Percentiles rank a stretch among this genome's conserved stretches.
Conservation (phyloP, 2,797 vertebrate genomes). For the Macropus fuliginosus region DNA sequence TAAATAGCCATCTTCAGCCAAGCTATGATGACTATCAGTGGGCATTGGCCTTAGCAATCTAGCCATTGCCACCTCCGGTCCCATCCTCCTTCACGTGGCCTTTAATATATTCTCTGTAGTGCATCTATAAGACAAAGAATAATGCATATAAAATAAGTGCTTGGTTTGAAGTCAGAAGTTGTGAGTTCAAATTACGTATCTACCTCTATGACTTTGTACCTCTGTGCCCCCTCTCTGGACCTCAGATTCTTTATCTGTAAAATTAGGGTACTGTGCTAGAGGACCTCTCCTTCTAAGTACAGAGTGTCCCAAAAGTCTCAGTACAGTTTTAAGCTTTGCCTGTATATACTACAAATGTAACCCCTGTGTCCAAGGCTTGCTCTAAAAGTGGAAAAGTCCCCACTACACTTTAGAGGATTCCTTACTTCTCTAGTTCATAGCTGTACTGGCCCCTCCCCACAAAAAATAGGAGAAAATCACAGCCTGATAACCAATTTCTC, state of each 20-base stretch:
- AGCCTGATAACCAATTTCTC: not conserved
- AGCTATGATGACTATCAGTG: too few relatives aligned
- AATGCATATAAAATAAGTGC: too few relatives aligned
- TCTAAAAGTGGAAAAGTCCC: not conserved
- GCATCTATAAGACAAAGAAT: too few relatives aligned
- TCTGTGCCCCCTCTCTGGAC: too few relatives aligned
- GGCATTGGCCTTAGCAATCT: too few relatives aligned
- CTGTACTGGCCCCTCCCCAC: not conserved
- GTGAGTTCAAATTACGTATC: too few relatives aligned
- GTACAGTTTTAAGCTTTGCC: not conserved
- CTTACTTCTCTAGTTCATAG: not conserved
- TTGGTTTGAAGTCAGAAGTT: too few relatives aligned
- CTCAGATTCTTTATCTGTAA: not conserved
- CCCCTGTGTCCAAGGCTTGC: not conserved
- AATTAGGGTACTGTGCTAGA: not conserved
- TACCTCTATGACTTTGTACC: not conserved
- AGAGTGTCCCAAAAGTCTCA: not conserved
- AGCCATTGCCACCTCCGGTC: too few relatives aligned
- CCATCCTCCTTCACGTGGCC: too few relatives aligned
- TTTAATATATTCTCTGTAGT: too few relatives aligned
- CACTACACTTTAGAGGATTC: not conserved
- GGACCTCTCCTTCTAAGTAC: not conserved
- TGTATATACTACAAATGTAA: not conserved
- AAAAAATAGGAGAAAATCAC: too few relatives aligned
- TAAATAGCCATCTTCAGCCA: not conserved